These are phyloP conservation scores for Solenodon paradoxus DNA, from an alignment of 2,113 vertebrate species.

Conservation along the genomic window DNA sequence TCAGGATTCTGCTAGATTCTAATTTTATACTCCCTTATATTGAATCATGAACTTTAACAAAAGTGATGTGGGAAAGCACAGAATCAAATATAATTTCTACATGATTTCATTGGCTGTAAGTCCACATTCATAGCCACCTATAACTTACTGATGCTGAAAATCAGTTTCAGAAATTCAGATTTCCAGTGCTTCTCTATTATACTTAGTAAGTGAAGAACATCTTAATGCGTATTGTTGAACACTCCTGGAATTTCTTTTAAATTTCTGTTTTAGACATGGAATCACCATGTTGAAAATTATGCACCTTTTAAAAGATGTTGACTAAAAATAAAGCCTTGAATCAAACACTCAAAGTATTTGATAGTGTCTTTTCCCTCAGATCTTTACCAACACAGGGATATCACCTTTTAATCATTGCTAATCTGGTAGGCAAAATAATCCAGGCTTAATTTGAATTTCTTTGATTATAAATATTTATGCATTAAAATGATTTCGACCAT, in stretches of 20 bases:
- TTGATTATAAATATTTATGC: not conserved
- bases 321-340: slow-evolving; percentile 1
- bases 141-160: not conserved
- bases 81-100: not conserved
- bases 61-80: not conserved
- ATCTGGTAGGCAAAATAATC: not conserved
- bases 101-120: not conserved
- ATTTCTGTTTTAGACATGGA: not conserved
- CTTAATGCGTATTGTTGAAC: not conserved
- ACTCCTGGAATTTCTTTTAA: not conserved
- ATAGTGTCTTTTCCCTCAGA: not conserved
- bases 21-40: not conserved
- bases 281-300: not conserved
- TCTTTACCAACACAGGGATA: not conserved
- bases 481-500: not conserved
- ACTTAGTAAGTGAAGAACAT: not conserved
- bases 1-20: not conserved
- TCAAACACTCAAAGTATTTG: not conserved
- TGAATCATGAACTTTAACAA: not conserved
- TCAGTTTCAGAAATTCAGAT: not conserved
- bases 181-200: not conserved
- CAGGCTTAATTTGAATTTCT: not conserved
- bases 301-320: not conserved
- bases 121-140: not conserved
- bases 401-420: not conserved